Percentiles rank a stretch among this genome's conserved stretches.
phyloP scores from a whole-genome alignment of 2,797 vertebrate species.

The Muscicapa striata region DNA sequence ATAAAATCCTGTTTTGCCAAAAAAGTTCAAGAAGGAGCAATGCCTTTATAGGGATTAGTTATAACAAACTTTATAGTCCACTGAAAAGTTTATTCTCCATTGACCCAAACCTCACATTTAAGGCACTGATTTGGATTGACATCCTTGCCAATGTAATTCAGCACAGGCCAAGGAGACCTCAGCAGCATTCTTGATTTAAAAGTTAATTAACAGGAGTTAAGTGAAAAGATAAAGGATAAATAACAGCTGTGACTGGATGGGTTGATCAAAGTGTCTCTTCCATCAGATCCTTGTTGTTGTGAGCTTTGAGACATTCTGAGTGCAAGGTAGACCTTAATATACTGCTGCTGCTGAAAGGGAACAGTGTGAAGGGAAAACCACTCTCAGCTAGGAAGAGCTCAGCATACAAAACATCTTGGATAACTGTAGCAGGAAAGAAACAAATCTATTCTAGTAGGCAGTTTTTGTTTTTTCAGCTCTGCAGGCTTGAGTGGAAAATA shows the following conservation, averaged over 20 bases:
- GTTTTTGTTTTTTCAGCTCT: not conserved
- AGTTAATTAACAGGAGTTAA: not conserved
- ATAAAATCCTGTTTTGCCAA: not conserved
- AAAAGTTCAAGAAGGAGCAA: not conserved
- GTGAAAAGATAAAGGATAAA: not conserved
- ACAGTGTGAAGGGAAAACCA: not conserved
- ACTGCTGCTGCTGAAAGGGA: not conserved
- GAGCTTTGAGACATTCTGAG: not conserved
- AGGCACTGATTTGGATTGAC: not conserved
- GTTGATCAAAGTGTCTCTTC: not conserved
- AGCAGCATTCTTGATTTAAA: not conserved
- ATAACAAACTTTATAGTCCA: not conserved
- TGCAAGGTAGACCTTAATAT: not conserved
- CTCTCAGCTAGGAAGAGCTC: not conserved
- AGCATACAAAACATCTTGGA: accelerated
- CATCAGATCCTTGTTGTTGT: not conserved
- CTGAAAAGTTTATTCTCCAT: not conserved
- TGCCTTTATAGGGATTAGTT: not conserved
- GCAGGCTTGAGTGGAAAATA: not conserved
- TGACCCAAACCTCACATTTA: not conserved
- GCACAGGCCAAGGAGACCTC: not conserved
- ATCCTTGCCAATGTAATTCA: not conserved
- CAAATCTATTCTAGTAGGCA: not conserved
- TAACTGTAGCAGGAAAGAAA: not conserved
- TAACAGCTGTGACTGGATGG: not conserved